Evolutionary conservation across 1,140 invertebrate species (phyloP).

Genomic region (Drosophila albomicans): DNA sequence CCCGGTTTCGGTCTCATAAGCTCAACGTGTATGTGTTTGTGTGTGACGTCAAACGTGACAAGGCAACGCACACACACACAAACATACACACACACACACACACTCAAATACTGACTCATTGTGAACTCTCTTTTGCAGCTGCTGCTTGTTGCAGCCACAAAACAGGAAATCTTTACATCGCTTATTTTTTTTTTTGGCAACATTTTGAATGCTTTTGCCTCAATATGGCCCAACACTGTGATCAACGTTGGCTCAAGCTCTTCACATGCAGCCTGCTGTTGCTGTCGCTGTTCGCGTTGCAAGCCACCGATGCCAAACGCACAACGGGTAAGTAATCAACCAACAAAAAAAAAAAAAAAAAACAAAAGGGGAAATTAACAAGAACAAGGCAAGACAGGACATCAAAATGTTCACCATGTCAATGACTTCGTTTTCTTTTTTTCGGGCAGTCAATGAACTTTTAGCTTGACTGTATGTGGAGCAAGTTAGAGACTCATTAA

Average conservation of each 20-base stretch:
- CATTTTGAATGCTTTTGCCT: conserved; percentile 58
- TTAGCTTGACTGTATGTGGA: conserved; percentile 47
- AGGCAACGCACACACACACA: conserved; percentile 26
- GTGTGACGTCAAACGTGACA: conserved; percentile 75
- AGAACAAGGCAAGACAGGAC: not conserved
- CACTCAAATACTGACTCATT: conserved; percentile 32
- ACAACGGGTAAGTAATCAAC: conserved; percentile 58
- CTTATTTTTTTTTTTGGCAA: conserved; percentile 59
- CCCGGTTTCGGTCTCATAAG: conserved; percentile 47
- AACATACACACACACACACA: conserved; percentile 46
- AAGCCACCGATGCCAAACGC: conserved; percentile 60
- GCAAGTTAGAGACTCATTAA: conserved; percentile 59
- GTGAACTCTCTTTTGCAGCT: conserved; percentile 60
- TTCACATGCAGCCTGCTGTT: conserved; percentile 63
- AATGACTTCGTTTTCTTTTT: conserved; percentile 32
- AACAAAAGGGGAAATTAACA: not conserved
- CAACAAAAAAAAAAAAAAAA: no score
- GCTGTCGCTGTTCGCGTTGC: conserved; percentile 45
- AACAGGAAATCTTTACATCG: conserved; percentile 63
- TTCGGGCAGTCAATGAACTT: conserved; percentile 68
- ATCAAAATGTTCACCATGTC: not conserved
- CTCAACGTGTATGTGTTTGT: conserved; percentile 5
- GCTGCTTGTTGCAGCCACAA: conserved; percentile 37
- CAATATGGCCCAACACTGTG: conserved; percentile 72
- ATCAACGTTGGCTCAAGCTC: conserved; percentile 77